Percentiles rank a stretch among this genome's conserved stretches.
phyloP scores from a whole-genome alignment of 2,888 invertebrate genomes.

The Microctonus brassicae region DNA sequence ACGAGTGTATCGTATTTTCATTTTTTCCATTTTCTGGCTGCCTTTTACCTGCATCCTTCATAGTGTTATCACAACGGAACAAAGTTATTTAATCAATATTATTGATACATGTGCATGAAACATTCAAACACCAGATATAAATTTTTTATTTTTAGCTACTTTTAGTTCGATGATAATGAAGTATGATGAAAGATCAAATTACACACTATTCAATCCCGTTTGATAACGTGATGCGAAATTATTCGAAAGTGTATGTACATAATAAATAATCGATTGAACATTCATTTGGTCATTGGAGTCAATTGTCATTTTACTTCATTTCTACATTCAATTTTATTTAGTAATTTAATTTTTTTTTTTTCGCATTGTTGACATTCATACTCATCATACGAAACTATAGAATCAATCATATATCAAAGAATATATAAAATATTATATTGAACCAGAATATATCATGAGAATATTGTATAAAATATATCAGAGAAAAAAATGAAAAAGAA shows the following conservation, averaged over 20 bases:
- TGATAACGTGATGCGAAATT: neutral
- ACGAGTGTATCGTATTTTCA: conserved; percentile 11
- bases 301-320: neutral
- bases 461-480: too few species aligned
- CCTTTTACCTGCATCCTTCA: neutral
- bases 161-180: neutral
- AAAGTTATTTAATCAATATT: neutral
- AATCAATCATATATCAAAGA: too few species aligned
- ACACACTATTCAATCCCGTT: neutral
- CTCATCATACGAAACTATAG: too few species aligned
- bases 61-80: conserved; percentile 13
- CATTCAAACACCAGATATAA: neutral
- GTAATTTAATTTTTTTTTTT: too few species aligned
- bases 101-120: neutral
- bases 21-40: neutral
- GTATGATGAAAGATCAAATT: neutral
- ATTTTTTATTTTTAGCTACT: neutral
- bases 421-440: too few species aligned
- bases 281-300: neutral
- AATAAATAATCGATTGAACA: neutral
- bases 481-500: too few species aligned
- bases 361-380: too few species aligned
- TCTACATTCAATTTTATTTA: too few species aligned
- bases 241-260: neutral
- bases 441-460: too few species aligned